A percentile compares a stretch with the other conserved stretches of the same genome.
phyloP scores from a whole-genome alignment of 2,797 vertebrate genomes.

The Mustela erminea region DNA sequence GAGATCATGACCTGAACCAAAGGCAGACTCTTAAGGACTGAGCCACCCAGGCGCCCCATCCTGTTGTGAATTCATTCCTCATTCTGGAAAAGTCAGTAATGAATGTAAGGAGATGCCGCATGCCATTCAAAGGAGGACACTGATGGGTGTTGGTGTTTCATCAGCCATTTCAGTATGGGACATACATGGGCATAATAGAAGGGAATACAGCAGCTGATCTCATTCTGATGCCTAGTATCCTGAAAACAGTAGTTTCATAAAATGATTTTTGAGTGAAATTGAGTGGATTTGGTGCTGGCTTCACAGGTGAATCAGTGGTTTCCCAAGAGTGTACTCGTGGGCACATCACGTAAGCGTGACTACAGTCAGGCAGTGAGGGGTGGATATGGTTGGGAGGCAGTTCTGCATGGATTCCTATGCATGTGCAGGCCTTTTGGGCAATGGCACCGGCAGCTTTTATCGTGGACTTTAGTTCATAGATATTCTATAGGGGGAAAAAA shows the following conservation, averaged over 20 bases:
- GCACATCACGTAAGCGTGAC: no score
- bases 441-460: neutral
- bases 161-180: neutral
- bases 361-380: neutral
- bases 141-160: neutral
- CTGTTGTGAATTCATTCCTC: neutral
- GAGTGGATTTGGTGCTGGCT: neutral
- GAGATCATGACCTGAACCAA: no score
- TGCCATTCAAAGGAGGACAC: neutral
- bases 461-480: neutral
- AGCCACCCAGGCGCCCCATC: no score
- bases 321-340: neutral
- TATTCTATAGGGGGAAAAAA: neutral
- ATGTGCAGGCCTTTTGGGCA: neutral
- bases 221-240: neutral
- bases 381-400: neutral
- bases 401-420: neutral
- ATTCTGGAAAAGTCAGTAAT: neutral
- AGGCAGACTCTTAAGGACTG: no score
- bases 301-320: neutral
- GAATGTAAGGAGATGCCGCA: neutral
- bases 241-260: neutral
- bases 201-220: neutral
- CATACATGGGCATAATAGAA: fast-evolving
- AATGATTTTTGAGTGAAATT: neutral